A percentile compares a stretch with the other conserved stretches of the same genome.
These are phyloP conservation scores for Drosophila fulvimacula DNA, from an alignment of 2,888 invertebrate genomes.

Conservation along the genomic window DNA sequence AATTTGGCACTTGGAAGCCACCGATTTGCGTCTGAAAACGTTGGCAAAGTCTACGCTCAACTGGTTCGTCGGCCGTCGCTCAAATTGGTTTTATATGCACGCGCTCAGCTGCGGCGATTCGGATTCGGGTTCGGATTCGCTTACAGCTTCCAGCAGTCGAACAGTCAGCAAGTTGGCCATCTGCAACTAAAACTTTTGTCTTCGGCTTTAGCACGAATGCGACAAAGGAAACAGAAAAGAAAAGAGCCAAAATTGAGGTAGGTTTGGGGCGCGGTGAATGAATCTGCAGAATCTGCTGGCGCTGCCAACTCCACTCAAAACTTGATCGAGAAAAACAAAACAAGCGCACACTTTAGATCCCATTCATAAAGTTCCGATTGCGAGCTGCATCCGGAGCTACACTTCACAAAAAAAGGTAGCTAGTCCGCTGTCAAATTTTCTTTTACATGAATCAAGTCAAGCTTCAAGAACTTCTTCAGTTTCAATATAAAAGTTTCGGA, in stretches of 20 bases:
- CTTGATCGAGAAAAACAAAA: background rate
- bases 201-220: conserved; percentile 23
- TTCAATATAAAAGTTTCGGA: no score
- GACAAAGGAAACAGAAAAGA: conserved; percentile 13
- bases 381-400: background rate
- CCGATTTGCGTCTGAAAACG: conserved; percentile 3
- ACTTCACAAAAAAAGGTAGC: background rate
- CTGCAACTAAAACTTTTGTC: conserved; percentile 28
- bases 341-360: conserved; percentile 7
- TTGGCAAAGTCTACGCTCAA: conserved; percentile 74
- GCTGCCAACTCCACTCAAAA: conserved; percentile 59
- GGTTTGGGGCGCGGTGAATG: conserved; percentile 50
- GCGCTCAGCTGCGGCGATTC: conserved; percentile 30
- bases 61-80: conserved; percentile 69
- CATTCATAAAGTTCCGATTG: conserved; percentile 21
- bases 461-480: no score
- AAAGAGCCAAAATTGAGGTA: conserved; percentile 58
- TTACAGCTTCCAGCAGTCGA: conserved; percentile 11
- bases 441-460: no score
- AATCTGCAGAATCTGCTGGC: conserved; percentile 22
- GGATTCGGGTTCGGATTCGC: conserved; percentile 15
- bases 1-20: conserved; percentile 10
- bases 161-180: conserved; percentile 26
- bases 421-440: no score
- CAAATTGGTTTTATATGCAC: conserved; percentile 76